Evolutionary conservation across 2,888 invertebrate species (phyloP), one percentile per base, ranked within the genome.

Genomic region (Pollenia amentaria): DNA sequence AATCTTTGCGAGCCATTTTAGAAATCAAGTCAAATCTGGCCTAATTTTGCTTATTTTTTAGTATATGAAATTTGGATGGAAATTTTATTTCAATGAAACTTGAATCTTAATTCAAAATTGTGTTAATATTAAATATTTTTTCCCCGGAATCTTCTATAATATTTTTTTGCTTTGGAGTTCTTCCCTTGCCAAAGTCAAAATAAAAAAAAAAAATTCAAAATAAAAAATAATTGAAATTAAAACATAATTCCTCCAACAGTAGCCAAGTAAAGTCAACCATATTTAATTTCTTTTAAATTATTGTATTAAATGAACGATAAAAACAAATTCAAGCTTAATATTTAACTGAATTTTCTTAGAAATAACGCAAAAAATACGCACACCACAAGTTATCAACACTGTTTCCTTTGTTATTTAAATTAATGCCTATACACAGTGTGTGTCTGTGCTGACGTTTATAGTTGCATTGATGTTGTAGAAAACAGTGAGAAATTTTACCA

Each of bases 381-480:
- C 21, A 57, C 48, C n/a, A 65, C n/a, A 18, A 70, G 48, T 65
- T 62, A 40, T 62, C 57, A 55, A 70, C 73, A 80, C 65, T 60
- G 79, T 29, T 14, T 53, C 51, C 38, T 64, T 72, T 72, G 64
- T 64, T 44, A 38, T 21, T 21, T 55, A 21, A 64, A 80, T 6
- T 48, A 40, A 57, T 78, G 53, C 14, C 29, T 70, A 14, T 69
- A 6, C n/a, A 14, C 1, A 14, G 9, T 51, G 8, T 48, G 29
- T 51, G n/a, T n/a, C n/a, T 78, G 4, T 69, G 11, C 21, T 44
- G 44, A 51, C 16, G n/a, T 72, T 46, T 51, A 38, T 40, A 64
- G 51, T 57, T 67, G 38, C 51, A 51, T 78, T 75, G 57, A 79
- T 79, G 53, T 73, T 64, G 38, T 64, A 64, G 55, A 55, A 14